A percentile compares a stretch with the other conserved stretches of the same genome.
These are phyloP conservation scores for Aphaenogaster floridana DNA, from an alignment of 1,140 invertebrate genomes.

Conservation along the genomic window DNA sequence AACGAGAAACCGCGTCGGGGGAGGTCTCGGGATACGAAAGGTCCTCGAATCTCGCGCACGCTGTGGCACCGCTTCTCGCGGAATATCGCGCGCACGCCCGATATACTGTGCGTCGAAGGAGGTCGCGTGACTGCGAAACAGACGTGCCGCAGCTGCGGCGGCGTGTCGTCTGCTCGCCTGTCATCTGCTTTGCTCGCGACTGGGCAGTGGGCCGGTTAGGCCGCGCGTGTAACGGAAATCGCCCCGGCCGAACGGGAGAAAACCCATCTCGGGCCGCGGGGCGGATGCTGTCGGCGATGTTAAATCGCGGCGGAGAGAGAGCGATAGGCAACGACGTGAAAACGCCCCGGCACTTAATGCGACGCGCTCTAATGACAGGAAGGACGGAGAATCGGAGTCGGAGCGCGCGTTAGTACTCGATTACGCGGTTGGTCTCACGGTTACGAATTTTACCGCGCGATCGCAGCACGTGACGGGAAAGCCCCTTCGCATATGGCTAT, in stretches of 20 bases:
- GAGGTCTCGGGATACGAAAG: not conserved
- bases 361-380: slow-evolving; percentile 26
- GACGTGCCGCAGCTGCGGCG: slow-evolving; percentile 18
- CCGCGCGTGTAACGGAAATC: slow-evolving; percentile 17
- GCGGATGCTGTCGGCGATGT: not conserved
- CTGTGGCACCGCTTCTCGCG: not conserved
- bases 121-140: slow-evolving; percentile 6
- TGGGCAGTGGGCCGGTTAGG: not conserved
- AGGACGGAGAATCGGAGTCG: not conserved
- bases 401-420: not conserved
- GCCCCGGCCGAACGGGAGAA: not conserved
- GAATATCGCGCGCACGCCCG: not conserved
- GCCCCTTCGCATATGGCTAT: not conserved
- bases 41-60: too few species aligned
- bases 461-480: slow-evolving; percentile 56
- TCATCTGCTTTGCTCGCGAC: slow-evolving; percentile 44
- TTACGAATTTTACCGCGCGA: slow-evolving; percentile 47
- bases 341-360: not conserved
- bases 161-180: slow-evolving; percentile 33
- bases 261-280: not conserved
- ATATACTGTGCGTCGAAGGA: not conserved
- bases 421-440: not conserved
- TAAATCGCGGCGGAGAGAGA: not conserved
- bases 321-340: not conserved
- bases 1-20: too few species aligned